phyloP scores from a whole-genome alignment of 2,113 vertebrate genomes.

The Channa maculata region DNA sequence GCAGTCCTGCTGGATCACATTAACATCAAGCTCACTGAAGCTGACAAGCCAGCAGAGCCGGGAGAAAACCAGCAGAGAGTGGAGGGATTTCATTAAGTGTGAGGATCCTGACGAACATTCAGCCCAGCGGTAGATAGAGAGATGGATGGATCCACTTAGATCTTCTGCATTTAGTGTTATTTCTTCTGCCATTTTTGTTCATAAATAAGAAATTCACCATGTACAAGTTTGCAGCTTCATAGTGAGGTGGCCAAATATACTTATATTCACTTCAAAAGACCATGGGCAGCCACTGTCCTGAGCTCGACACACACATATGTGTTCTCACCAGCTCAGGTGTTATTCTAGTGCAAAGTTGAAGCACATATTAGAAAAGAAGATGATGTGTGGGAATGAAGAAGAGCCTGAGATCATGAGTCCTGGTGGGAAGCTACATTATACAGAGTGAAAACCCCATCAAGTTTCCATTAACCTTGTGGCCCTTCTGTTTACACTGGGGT shows the following conservation, averaged over 20 bases:
- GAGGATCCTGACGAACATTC: slow-evolving; percentile 50
- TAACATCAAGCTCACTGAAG: slow-evolving; percentile 60
- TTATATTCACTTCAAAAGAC: slow-evolving; percentile 7
- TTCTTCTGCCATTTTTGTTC: slow-evolving; percentile 21
- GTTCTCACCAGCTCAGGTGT: not conserved
- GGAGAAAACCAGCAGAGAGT: slow-evolving; percentile 56
- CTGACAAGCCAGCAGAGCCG: slow-evolving; percentile 61
- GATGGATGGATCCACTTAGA: slow-evolving; percentile 21
- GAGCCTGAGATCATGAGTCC: not conserved
- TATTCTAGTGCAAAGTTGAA: not conserved
- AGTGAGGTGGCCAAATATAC: slow-evolving; percentile 8
- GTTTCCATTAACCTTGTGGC: slow-evolving; percentile 52
- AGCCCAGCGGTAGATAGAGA: slow-evolving; percentile 26
- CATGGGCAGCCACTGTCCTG: not conserved
- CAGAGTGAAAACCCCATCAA: slow-evolving; percentile 37
- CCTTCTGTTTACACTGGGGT: slow-evolving; percentile 9
- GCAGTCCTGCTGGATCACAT: slow-evolving; percentile 71
- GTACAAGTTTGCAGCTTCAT: not conserved
- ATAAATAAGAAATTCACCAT: slow-evolving; percentile 6
- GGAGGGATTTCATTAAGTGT: slow-evolving; percentile 42
- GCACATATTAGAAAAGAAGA: not conserved
- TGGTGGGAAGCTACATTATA: slow-evolving; percentile 26
- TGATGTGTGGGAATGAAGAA: not conserved
- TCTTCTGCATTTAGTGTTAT: slow-evolving; percentile 25
- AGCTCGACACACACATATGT: not conserved